A percentile compares a stretch with the other conserved stretches of the same genome.
Evolutionary conservation across 2,888 invertebrate genomes (phyloP).

Genomic region (Oligia fasciuncula): DNA sequence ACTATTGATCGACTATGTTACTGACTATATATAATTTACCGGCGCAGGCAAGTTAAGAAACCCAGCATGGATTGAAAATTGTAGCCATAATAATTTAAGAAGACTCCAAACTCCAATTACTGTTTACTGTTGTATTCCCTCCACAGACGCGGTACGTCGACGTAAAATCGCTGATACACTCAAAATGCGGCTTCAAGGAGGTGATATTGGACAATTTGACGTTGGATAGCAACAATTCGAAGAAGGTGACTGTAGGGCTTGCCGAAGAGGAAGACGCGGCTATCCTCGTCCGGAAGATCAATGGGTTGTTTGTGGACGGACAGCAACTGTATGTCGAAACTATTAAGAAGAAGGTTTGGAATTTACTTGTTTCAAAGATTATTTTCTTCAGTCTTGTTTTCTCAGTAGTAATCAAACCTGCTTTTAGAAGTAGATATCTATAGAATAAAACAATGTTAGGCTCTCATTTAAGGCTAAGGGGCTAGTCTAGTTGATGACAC

Average conservation of each 20-base stretch:
- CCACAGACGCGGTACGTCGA: conserved; percentile 68
- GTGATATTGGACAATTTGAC: conserved; percentile 73
- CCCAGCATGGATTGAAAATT: conserved; percentile 4
- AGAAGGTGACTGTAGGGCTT: conserved; percentile 74
- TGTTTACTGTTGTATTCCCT: conserved; percentile 3
- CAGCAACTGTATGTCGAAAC: conserved; percentile 70
- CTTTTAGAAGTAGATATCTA: background rate
- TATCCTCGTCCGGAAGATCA: conserved; percentile 68
- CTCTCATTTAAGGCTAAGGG: background rate
- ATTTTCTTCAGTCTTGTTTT: background rate
- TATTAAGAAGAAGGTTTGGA: conserved; percentile 67
- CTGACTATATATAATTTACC: conserved; percentile 58
- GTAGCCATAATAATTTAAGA: background rate
- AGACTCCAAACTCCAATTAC: background rate
- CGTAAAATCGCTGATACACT: conserved; percentile 69
- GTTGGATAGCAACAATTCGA: conserved; percentile 53
- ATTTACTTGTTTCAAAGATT: background rate
- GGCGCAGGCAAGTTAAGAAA: conserved; percentile 17
- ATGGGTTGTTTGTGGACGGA: conserved; percentile 69
- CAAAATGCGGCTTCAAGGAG: conserved; percentile 71
- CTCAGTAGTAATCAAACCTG: background rate
- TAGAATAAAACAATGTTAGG: background rate
- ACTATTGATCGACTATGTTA: conserved; percentile 30
- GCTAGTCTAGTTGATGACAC: background rate
- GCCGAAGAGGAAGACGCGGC: conserved; percentile 72